Percentiles rank a stretch among this genome's conserved stretches.
These are phyloP conservation scores for Rotaria socialis DNA, from an alignment of 2,888 invertebrate species.

Conservation along the genomic window DNA sequence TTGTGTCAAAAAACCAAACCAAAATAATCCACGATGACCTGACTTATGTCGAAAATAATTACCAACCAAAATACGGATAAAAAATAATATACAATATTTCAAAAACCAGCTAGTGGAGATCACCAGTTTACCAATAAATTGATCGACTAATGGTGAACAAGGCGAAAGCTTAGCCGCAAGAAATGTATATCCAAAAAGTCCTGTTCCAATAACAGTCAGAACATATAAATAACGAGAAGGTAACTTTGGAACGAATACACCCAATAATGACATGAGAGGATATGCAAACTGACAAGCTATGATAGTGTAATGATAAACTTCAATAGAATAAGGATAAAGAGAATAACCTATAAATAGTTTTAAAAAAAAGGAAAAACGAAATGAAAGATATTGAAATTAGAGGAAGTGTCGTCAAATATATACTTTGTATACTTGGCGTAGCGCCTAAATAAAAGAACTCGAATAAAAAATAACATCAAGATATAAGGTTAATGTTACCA, in stretches of 20 bases:
- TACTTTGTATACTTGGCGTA: constrained; percentile 18
- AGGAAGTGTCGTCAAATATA: background rate
- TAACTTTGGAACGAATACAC: background rate
- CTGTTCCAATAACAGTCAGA: background rate
- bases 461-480: background rate
- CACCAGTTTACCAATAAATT: background rate
- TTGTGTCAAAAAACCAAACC: constrained; percentile 35
- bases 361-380: no score
- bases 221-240: background rate
- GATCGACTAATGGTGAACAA: constrained; percentile 31
- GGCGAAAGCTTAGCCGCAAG: background rate
- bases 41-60: constrained; percentile 30
- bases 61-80: background rate
- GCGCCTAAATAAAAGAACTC: background rate
- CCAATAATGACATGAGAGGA: constrained; percentile 16
- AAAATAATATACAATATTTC: constrained; percentile 23
- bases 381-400: background rate
- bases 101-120: background rate
- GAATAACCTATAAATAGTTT: background rate
- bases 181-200: background rate
- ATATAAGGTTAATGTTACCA: background rate
- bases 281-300: constrained; percentile 32
- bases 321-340: constrained; percentile 20
- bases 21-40: constrained; percentile 36
- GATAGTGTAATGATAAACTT: constrained; percentile 5